Conservation (phyloP, 2,888 invertebrate genomes). For the Syritta pipiens region DNA sequence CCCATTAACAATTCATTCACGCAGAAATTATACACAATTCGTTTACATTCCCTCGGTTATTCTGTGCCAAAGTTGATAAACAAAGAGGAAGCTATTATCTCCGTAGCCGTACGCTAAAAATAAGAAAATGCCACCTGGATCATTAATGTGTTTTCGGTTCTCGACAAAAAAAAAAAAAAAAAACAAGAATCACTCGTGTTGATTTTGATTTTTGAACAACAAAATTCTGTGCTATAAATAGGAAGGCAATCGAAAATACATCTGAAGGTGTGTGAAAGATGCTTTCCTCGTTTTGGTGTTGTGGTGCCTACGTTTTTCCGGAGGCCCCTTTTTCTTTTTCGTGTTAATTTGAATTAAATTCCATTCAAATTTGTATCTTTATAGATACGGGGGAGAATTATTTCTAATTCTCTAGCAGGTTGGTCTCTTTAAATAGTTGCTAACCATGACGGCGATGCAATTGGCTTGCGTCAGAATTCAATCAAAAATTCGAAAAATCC, state of each 20-base stretch:
- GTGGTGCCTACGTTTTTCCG: too few relatives aligned
- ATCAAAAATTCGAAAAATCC: conserved; percentile 39
- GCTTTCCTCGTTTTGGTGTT: too few relatives aligned
- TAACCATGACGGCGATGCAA: conserved; percentile 19
- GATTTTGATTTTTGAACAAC: conserved; percentile 22
- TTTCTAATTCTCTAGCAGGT: conserved; percentile 38
- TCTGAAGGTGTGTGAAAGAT: conserved; percentile 12
- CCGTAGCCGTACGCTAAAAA: conserved; percentile 37
- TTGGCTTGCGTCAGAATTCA: conserved; percentile 52
- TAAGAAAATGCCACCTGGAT: conserved; percentile 46
- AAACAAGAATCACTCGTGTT: conserved; percentile 33
- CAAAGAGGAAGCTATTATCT: conserved; percentile 30
- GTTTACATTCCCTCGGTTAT: neutral
- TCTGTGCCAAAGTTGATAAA: conserved; percentile 23
- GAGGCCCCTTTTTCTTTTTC: too few relatives aligned
- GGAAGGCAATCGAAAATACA: conserved; percentile 17
- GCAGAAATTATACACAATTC: neutral
- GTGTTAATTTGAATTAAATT: too few relatives aligned
- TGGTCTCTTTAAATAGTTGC: conserved; percentile 53
- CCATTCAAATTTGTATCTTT: conserved; percentile 3
- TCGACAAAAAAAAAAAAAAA: too few relatives aligned
- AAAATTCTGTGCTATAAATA: conserved; percentile 35
- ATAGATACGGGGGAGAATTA: conserved; percentile 33
- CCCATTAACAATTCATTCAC: conserved; percentile 33
- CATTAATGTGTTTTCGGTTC: conserved; percentile 38